Percentiles rank a stretch among this genome's conserved stretches.
Evolutionary conservation across 1,140 invertebrate genomes (phyloP).

Genomic region (Hylaeus volcanicus): DNA sequence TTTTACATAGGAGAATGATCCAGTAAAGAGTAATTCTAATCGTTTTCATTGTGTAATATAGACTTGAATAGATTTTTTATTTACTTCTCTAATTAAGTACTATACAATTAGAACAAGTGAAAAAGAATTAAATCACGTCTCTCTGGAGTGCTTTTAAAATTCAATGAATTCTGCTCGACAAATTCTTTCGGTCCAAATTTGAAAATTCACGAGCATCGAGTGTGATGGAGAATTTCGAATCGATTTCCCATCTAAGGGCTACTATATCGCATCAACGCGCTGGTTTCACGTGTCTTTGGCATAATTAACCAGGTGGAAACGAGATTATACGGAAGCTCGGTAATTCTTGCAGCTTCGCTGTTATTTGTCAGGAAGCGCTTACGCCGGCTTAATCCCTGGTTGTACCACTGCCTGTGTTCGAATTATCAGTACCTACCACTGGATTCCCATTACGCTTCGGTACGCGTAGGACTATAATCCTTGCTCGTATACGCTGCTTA

Average conservation of each 20-base stretch:
- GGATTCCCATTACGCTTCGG: background rate
- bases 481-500: too few species aligned
- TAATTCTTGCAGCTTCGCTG: constrained; percentile 27
- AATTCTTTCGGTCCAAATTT: too few species aligned
- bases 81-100: too few species aligned
- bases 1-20: too few species aligned
- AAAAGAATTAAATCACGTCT: background rate
- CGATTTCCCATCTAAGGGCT: constrained; percentile 17
- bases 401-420: background rate
- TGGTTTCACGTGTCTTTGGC: background rate
- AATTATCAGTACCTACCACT: background rate
- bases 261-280: background rate
- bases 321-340: constrained; percentile 19
- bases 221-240: background rate
- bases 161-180: background rate
- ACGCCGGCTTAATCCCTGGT: constrained; percentile 21
- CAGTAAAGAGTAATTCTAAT: too few species aligned
- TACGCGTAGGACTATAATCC: background rate
- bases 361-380: constrained; percentile 42
- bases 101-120: too few species aligned
- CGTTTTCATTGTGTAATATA: too few species aligned
- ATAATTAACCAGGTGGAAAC: constrained; percentile 44
- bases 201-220: background rate
- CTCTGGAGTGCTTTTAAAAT: background rate
- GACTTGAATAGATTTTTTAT: too few species aligned